Evolutionary conservation across 2,888 invertebrate species (phyloP).

Genomic region (Eremobia ochroleuca): DNA sequence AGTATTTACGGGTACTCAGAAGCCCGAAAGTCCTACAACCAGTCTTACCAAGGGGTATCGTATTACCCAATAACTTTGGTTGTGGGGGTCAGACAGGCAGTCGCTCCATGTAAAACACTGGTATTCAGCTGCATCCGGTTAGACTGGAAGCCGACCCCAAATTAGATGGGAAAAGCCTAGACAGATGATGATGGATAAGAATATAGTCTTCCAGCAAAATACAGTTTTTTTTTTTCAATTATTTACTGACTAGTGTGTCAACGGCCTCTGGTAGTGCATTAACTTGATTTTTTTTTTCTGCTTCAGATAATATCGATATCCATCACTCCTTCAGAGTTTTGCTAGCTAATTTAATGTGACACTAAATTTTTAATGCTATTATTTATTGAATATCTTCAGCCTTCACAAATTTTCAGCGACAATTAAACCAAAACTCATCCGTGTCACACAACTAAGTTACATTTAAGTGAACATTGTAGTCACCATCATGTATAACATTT

Average conservation of each 20-base stretch:
- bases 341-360: background rate
- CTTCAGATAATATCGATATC: background rate
- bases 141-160: too few species aligned
- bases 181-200: too few species aligned
- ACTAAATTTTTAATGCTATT: background rate
- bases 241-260: background rate
- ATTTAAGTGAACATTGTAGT: conserved; percentile 62
- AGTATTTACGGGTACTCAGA: too few species aligned
- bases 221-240: background rate
- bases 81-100: too few species aligned
- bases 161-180: too few species aligned
- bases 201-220: background rate
- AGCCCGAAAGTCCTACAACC: too few species aligned
- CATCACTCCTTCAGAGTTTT: background rate
- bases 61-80: too few species aligned
- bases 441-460: conserved; percentile 15
- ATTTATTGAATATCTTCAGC: background rate
- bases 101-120: too few species aligned
- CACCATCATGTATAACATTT: conserved; percentile 64
- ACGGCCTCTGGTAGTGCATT: background rate
- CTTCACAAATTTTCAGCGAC: background rate
- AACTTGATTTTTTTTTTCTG: background rate
- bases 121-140: too few species aligned
- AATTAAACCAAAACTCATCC: background rate
- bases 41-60: too few species aligned